These are phyloP conservation scores for Holothuria scabra DNA, from an alignment of 53 echinoderm and acorn worm species.

Conservation along the genomic window DNA sequence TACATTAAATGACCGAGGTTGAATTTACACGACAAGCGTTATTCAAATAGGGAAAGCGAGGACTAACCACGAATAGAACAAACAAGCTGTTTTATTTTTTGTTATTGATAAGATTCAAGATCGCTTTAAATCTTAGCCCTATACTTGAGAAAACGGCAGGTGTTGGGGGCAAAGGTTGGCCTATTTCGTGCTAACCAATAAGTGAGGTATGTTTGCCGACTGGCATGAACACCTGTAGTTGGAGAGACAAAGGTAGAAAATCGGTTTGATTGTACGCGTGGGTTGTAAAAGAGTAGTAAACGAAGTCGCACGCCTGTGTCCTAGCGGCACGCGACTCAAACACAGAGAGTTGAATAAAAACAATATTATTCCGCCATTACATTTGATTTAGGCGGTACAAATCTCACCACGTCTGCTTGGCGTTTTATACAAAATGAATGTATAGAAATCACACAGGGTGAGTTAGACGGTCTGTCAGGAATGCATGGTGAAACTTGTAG, in stretches of 20 bases:
- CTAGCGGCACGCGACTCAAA: no score
- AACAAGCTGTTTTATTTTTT: conserved; percentile 10
- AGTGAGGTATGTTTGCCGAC: conserved; percentile 27
- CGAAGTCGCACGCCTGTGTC: conserved; percentile 13
- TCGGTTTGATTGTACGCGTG: conserved; percentile 32
- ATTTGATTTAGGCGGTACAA: no score
- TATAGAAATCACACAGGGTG: not conserved
- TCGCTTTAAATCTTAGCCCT: conserved; percentile 11
- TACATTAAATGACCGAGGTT: conserved; percentile 19
- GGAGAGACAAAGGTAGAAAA: conserved; percentile 10
- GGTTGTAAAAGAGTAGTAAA: conserved; percentile 35
- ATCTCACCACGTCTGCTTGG: no score
- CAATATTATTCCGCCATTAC: conserved; percentile 32
- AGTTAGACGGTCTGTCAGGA: no score
- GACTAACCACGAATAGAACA: not conserved
- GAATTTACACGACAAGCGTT: conserved; percentile 32
- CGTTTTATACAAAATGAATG: no score
- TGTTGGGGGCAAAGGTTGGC: conserved; percentile 52
- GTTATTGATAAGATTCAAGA: conserved; percentile 37
- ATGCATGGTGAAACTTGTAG: no score
- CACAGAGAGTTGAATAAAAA: conserved; percentile 9
- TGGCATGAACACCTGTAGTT: conserved; percentile 40
- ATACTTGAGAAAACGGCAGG: conserved; percentile 49
- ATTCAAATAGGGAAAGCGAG: conserved; percentile 8
- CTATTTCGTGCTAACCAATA: conserved; percentile 31